phyloP scores from a whole-genome alignment of 2,888 invertebrate genomes.

The Ashinkailepas kermadecensis region DNA sequence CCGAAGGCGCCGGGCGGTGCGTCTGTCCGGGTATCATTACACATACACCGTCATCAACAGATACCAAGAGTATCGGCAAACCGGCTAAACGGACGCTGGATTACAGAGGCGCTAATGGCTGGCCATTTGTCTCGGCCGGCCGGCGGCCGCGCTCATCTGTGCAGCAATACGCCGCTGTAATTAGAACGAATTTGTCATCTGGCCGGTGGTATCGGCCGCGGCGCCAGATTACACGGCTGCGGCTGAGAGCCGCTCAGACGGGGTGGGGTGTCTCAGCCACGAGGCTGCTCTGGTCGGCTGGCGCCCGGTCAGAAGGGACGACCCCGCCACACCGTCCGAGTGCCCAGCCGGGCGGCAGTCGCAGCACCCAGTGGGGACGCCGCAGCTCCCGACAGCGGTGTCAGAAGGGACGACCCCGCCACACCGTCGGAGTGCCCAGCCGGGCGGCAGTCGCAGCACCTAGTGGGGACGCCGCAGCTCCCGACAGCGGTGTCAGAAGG shows the following conservation, averaged over 20 bases:
- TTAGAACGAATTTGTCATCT: neutral
- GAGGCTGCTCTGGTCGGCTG: neutral
- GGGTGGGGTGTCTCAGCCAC: neutral
- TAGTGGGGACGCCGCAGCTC: neutral
- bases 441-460: neutral
- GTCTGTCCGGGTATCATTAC: neutral
- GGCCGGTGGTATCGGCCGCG: neutral
- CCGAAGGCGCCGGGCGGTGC: neutral
- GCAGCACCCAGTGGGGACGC: neutral
- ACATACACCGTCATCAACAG: neutral
- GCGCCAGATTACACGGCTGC: neutral
- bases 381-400: too few species aligned
- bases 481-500: too few species aligned
- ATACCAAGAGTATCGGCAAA: neutral
- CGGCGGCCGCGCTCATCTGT: neutral
- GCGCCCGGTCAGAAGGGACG: neutral
- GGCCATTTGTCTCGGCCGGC: neutral
- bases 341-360: neutral
- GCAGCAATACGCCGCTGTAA: neutral
- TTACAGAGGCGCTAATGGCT: neutral
- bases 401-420: too few species aligned
- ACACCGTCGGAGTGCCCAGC: neutral
- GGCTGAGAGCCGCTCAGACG: neutral
- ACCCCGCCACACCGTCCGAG: neutral
- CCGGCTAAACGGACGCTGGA: neutral